These are phyloP conservation scores for Platyscapa corneri DNA, from an alignment of 1,140 invertebrate genomes.

Conservation along the genomic window DNA sequence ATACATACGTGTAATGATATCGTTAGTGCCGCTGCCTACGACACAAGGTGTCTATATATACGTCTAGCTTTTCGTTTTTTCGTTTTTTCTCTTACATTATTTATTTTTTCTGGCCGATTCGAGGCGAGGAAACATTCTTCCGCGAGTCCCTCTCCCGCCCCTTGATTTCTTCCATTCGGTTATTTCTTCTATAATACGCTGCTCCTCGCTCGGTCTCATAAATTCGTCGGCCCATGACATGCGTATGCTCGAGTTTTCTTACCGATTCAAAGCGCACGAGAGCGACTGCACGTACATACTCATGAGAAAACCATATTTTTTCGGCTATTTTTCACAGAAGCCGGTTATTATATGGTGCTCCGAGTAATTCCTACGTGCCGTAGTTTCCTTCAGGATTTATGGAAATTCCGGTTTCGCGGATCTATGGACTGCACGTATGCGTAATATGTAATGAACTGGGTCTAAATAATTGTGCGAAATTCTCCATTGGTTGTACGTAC, in stretches of 20 bases:
- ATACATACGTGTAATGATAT: neutral
- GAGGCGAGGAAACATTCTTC: neutral
- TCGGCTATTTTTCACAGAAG: neutral
- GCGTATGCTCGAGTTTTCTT: conserved; percentile 14
- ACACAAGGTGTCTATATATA: too few species aligned
- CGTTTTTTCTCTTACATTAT: neutral
- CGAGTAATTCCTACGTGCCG: neutral
- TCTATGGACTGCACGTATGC: neutral
- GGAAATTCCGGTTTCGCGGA: conserved; percentile 40
- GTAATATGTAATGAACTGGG: neutral
- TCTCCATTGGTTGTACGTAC: neutral
- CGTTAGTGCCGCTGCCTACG: neutral
- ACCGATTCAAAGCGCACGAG: neutral
- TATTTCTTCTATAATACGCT: neutral
- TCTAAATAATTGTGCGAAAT: conserved; percentile 40
- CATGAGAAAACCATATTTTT: conserved; percentile 21
- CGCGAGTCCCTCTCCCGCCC: neutral
- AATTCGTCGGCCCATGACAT: neutral
- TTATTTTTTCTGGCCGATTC: neutral
- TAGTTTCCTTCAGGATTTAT: conserved; percentile 36
- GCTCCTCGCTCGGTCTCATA: neutral
- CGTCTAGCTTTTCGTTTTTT: neutral
- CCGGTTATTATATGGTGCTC: neutral
- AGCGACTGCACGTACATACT: neutral
- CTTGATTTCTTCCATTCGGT: neutral